A percentile compares a stretch with the other conserved stretches of the same genome.
phyloP scores from a whole-genome alignment of 2,113 vertebrate genomes.

The Etheostoma spectabile region DNA sequence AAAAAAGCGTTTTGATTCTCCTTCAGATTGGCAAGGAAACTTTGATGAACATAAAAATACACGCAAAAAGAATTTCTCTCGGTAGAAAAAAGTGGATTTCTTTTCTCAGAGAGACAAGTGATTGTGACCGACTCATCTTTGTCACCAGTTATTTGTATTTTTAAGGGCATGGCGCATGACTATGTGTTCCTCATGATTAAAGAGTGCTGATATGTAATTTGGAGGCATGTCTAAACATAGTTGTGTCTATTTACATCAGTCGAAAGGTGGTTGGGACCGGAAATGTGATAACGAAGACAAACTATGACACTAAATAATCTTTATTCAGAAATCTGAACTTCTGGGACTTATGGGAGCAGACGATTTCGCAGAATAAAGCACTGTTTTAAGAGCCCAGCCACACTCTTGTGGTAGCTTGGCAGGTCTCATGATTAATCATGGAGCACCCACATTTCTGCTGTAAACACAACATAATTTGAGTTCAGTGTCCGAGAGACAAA shows the following conservation, averaged over 20 bases:
- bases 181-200: background rate
- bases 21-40: slow-evolving; percentile 11
- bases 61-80: background rate
- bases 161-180: background rate
- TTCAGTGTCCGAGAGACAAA: slow-evolving; percentile 5
- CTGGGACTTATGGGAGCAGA: background rate
- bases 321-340: background rate
- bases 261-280: background rate
- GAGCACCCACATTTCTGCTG: background rate
- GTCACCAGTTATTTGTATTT: background rate
- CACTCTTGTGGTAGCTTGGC: slow-evolving; percentile 15
- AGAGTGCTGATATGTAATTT: slow-evolving; percentile 30
- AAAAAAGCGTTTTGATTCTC: slow-evolving; percentile 40
- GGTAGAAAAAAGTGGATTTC: background rate
- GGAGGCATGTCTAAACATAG: slow-evolving; percentile 34
- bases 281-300: slow-evolving; percentile 4
- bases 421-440: slow-evolving; percentile 56
- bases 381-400: slow-evolving; percentile 6
- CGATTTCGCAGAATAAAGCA: slow-evolving; percentile 10
- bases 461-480: slow-evolving; percentile 38
- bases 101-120: background rate
- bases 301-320: background rate
- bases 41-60: slow-evolving; percentile 49
- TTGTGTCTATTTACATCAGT: slow-evolving; percentile 2
- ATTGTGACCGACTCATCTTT: background rate